Percentiles rank a stretch among this genome's conserved stretches.
Conservation (phyloP, 2,113 vertebrate species). For the Stegostoma tigrinum region DNA sequence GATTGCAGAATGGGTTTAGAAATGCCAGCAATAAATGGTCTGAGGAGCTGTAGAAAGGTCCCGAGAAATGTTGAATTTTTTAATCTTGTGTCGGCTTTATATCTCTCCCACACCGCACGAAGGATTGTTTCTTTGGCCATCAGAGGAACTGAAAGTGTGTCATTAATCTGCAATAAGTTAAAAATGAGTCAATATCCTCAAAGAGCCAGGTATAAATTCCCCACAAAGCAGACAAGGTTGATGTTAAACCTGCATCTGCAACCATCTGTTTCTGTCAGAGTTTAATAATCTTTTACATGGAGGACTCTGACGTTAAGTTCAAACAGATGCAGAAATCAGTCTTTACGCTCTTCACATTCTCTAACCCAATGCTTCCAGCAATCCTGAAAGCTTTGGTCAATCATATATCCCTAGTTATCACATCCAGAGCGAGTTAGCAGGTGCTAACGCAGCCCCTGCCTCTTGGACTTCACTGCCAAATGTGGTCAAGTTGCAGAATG, state of each 20-base stretch:
- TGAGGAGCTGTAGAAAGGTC: not conserved
- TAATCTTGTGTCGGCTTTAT: not conserved
- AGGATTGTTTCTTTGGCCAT: slow-evolving; percentile 7
- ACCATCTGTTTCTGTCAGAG: not conserved
- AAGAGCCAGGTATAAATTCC: not conserved
- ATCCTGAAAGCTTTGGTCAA: not conserved
- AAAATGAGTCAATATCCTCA: not conserved
- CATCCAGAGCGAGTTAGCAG: not conserved
- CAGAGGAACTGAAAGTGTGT: not conserved
- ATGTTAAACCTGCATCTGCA: not conserved
- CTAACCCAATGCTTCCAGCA: not conserved
- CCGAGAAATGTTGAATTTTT: not conserved
- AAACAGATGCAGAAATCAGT: not conserved
- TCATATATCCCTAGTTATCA: not conserved
- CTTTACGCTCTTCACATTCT: not conserved
- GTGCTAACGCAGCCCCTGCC: not conserved
- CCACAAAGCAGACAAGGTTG: not conserved
- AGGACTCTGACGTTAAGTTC: not conserved
- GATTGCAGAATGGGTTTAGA: slow-evolving; percentile 10
- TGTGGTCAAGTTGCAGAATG: not conserved
- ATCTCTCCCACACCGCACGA: not conserved
- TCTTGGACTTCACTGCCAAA: not conserved
- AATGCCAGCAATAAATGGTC: slow-evolving; percentile 24
- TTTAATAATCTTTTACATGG: not conserved
- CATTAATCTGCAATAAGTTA: slow-evolving; percentile 5